These are phyloP conservation scores for Abrostola triplasia DNA, from an alignment of 2,888 invertebrate genomes.

Conservation along the genomic window DNA sequence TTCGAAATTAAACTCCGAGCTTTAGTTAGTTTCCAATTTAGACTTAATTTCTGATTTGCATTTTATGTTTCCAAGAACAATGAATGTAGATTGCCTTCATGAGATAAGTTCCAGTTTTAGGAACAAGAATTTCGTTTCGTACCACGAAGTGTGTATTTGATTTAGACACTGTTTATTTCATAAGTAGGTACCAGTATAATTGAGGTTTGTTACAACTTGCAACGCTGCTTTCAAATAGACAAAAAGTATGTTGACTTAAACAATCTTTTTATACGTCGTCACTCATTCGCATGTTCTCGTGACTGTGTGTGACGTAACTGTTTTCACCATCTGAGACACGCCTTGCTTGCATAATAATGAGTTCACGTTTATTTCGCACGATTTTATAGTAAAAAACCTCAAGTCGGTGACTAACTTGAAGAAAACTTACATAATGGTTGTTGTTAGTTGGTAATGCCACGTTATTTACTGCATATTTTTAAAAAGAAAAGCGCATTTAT, in stretches of 20 bases:
- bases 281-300: slow-evolving; percentile 60
- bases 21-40: slow-evolving; percentile 30
- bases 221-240: slow-evolving; percentile 32
- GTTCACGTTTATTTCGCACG: slow-evolving; percentile 68
- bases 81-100: neutral
- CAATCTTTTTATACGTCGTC: slow-evolving; percentile 47
- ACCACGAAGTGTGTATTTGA: too few relatives aligned
- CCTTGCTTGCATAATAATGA: slow-evolving; percentile 68
- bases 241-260: slow-evolving; percentile 41
- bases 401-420: slow-evolving; percentile 41
- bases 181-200: too few relatives aligned
- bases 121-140: neutral
- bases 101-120: neutral
- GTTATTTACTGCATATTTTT: slow-evolving; percentile 11
- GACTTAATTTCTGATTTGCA: slow-evolving; percentile 20
- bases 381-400: slow-evolving; percentile 61
- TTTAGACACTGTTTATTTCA: too few relatives aligned
- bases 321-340: slow-evolving; percentile 65
- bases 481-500: slow-evolving; percentile 11
- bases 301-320: slow-evolving; percentile 68
- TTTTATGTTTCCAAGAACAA: slow-evolving; percentile 9
- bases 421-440: slow-evolving; percentile 56
- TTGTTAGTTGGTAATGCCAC: slow-evolving; percentile 28
- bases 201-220: slow-evolving; percentile 7
- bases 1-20: slow-evolving; percentile 29